Conservation (phyloP, 2,113 vertebrate genomes). For the Narcine bancroftii region DNA sequence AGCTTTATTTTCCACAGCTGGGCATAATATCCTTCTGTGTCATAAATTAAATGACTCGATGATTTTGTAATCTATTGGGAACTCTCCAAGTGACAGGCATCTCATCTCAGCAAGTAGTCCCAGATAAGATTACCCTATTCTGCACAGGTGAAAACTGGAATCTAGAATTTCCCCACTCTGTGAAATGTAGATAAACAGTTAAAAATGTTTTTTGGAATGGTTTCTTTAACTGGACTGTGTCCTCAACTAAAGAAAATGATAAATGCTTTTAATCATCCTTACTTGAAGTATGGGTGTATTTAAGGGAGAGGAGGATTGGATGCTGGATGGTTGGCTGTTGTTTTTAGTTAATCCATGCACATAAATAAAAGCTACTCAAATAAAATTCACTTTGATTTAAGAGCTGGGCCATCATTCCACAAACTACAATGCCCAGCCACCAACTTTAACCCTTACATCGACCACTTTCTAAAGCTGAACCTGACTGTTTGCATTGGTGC, state of each 20-base stretch:
- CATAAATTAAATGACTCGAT: no score
- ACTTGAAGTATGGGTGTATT: not conserved
- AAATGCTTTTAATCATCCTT: not conserved
- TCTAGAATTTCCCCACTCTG: not conserved
- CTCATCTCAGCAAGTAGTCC: not conserved
- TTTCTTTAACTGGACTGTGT: not conserved
- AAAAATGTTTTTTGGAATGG: not conserved
- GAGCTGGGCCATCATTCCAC: not conserved
- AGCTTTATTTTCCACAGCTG: no score
- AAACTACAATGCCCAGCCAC: not conserved
- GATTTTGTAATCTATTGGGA: no score
- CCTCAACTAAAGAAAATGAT: not conserved
- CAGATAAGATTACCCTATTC: not conserved
- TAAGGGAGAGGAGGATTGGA: not conserved
- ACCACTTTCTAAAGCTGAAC: not conserved
- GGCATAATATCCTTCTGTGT: no score
- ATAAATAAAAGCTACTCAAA: not conserved
- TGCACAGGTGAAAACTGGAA: no score
- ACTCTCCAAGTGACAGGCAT: not conserved
- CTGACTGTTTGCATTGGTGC: not conserved
- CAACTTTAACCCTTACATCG: not conserved
- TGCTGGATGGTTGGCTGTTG: not conserved
- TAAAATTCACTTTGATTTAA: not conserved
- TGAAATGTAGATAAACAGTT: not conserved
- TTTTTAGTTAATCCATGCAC: not conserved